Conservation (phyloP, 2,113 vertebrate genomes). For the Oncorhynchus gorbuscha region DNA sequence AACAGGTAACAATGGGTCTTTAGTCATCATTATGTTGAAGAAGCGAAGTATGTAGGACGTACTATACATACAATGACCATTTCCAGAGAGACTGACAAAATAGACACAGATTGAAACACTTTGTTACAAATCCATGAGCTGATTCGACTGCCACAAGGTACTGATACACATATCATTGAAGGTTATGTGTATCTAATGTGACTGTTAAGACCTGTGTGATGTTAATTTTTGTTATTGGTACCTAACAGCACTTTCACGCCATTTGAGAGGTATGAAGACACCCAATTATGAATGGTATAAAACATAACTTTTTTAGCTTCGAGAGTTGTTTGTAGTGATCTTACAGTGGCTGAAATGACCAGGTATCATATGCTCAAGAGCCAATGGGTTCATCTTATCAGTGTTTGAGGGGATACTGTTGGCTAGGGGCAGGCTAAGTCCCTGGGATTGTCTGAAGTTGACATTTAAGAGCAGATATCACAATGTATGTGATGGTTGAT, state of each 20-base stretch:
- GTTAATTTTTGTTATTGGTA: background rate
- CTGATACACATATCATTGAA: constrained; percentile 5
- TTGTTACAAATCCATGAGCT: constrained; percentile 35
- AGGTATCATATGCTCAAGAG: background rate
- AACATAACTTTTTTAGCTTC: no score
- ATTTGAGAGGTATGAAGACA: no score
- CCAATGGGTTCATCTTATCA: background rate
- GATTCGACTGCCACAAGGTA: constrained; percentile 25
- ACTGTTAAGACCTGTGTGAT: background rate
- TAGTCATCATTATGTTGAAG: constrained; percentile 24
- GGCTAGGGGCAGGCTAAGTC: background rate
- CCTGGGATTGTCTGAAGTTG: background rate
- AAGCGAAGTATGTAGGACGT: background rate
- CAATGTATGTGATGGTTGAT: constrained; percentile 32
- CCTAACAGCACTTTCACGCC: background rate
- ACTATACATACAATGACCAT: constrained; percentile 45
- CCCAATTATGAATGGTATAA: no score
- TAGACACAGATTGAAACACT: constrained; percentile 49
- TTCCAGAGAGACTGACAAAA: constrained; percentile 51
- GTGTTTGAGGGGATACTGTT: background rate
- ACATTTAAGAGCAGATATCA: background rate
- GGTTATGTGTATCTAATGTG: background rate
- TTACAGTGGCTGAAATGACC: background rate
- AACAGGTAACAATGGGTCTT: constrained; percentile 41
- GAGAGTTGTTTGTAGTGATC: no score